Percentiles rank a stretch among this genome's conserved stretches.
Conservation (phyloP, 2,113 vertebrate genomes). For the Rana temporaria region DNA sequence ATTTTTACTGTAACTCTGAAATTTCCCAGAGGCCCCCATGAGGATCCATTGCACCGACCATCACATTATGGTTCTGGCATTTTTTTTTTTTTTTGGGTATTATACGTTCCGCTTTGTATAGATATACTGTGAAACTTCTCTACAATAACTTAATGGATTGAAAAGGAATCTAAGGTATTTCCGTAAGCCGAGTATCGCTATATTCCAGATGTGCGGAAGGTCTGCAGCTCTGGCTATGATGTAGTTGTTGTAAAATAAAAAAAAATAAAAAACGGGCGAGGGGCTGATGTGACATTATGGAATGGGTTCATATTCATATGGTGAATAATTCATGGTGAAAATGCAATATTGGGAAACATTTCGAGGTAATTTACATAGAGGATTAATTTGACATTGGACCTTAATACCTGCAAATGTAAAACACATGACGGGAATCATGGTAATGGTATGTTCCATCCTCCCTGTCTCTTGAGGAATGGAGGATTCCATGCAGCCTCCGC, state of each 20-base stretch:
- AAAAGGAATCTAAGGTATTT: slow-evolving; percentile 50
- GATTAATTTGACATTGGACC: slow-evolving; percentile 7
- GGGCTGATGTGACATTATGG: not conserved
- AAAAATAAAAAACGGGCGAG: not conserved
- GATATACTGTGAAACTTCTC: not conserved
- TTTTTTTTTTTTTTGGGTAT: slow-evolving; percentile 25
- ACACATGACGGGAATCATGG: not conserved
- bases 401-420: slow-evolving; percentile 19
- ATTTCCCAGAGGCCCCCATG: slow-evolving; percentile 4
- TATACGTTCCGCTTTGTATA: not conserved
- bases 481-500: too few relatives aligned
- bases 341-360: not conserved
- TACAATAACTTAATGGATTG: slow-evolving; percentile 46
- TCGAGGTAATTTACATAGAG: not conserved
- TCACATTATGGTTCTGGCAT: slow-evolving; percentile 23
- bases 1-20: slow-evolving; percentile 31
- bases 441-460: not conserved
- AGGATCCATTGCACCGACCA: not conserved
- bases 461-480: not conserved
- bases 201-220: slow-evolving; percentile 45
- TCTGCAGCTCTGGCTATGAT: not conserved
- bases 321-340: slow-evolving; percentile 31
- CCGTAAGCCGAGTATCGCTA: slow-evolving; percentile 20
- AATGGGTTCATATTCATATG: not conserved
- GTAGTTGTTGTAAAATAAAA: not conserved